These are phyloP conservation scores for Phalacrocorax aristotelis DNA, from an alignment of 2,113 vertebrate species.

Conservation along the genomic window DNA sequence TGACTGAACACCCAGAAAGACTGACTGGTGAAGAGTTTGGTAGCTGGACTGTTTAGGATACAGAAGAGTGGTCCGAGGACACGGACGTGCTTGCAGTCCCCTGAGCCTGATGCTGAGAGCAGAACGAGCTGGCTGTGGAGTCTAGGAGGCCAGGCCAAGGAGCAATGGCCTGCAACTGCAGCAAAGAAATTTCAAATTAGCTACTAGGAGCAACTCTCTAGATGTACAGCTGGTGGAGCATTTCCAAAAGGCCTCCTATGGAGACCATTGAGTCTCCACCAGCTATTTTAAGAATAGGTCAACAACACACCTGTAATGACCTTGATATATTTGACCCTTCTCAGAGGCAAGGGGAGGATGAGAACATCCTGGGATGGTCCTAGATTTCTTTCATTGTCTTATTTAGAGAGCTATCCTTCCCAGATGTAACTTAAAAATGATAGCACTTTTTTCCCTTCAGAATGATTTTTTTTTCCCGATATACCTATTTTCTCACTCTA, in stretches of 20 bases:
- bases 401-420: background rate
- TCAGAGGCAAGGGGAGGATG: background rate
- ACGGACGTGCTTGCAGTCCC: rapidly evolving
- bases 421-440: background rate
- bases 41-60: background rate
- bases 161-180: background rate
- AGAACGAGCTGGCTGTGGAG: rapidly evolving
- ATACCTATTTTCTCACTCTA: background rate
- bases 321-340: background rate
- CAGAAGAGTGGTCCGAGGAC: background rate
- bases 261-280: background rate
- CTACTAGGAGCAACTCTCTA: background rate
- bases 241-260: background rate
- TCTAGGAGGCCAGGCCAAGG: background rate
- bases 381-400: background rate
- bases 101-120: background rate
- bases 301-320: background rate
- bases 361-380: background rate
- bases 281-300: background rate
- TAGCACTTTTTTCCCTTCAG: background rate
- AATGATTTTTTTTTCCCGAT: background rate
- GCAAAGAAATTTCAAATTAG: background rate
- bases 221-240: background rate
- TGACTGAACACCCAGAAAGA: background rate
- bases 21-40: background rate